These are phyloP conservation scores for Hypena proboscidalis DNA, from an alignment of 2,888 invertebrate species.

Conservation along the genomic window DNA sequence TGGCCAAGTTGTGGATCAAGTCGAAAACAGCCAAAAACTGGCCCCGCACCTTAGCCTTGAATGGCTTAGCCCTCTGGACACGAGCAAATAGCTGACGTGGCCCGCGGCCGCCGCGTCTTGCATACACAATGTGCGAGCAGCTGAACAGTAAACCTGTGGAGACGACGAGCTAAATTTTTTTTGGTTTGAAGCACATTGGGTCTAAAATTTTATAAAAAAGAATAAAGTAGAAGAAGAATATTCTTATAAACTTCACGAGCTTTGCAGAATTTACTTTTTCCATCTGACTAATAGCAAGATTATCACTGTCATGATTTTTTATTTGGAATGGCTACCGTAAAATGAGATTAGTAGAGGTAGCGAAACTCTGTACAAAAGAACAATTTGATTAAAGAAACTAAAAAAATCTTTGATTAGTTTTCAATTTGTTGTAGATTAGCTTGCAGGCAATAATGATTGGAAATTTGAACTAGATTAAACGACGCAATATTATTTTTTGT, in stretches of 20 bases:
- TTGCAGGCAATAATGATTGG: constrained; percentile 13
- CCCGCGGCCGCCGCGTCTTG: constrained; percentile 80
- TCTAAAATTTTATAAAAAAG: too few species aligned
- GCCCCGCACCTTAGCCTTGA: constrained; percentile 82
- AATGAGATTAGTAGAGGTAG: too few species aligned
- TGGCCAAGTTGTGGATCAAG: constrained; percentile 68
- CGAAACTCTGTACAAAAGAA: too few species aligned
- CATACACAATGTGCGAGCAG: constrained; percentile 77
- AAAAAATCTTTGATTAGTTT: neutral
- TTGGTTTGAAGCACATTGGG: too few species aligned
- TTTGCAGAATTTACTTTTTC: too few species aligned
- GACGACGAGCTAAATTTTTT: too few species aligned
- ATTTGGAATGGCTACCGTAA: too few species aligned
- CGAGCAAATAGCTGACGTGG: constrained; percentile 84
- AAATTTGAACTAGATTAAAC: constrained; percentile 21
- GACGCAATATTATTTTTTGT: constrained; percentile 25
- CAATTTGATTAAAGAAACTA: too few species aligned
- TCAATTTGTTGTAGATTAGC: neutral
- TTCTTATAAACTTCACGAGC: too few species aligned
- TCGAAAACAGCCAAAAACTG: constrained; percentile 81
- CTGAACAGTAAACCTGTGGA: constrained; percentile 52
- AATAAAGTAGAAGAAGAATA: too few species aligned
- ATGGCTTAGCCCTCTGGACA: constrained; percentile 85
- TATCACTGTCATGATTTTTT: too few species aligned
- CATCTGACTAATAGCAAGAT: too few species aligned